phyloP scores from a whole-genome alignment of 2,113 vertebrate genomes.

The Sinocyclocheilus rhinocerous region DNA sequence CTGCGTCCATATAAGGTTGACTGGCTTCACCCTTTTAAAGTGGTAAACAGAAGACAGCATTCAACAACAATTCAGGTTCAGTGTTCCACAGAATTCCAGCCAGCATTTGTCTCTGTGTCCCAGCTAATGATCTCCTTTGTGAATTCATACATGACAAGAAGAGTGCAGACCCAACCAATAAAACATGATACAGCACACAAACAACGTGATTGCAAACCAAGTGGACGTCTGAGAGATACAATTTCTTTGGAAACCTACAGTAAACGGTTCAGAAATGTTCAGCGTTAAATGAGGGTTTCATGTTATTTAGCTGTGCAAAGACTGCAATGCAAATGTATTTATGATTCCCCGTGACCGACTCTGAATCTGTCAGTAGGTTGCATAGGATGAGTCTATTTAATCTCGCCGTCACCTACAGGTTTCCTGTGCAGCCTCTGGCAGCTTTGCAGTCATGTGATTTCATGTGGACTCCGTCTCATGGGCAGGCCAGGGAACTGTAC shows the following conservation, averaged over 20 bases:
- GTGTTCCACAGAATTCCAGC: slow-evolving; percentile 56
- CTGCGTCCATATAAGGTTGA: background rate
- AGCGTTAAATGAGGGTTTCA: background rate
- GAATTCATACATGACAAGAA: slow-evolving; percentile 80
- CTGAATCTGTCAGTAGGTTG: slow-evolving; percentile 11
- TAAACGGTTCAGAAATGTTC: background rate
- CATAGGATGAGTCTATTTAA: slow-evolving; percentile 36
- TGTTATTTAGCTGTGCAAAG: slow-evolving; percentile 7
- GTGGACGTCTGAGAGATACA: background rate
- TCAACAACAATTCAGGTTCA: slow-evolving; percentile 28
- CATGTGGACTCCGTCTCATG: slow-evolving; percentile 26
- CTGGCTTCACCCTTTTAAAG: slow-evolving; percentile 21
- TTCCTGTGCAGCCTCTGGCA: slow-evolving; percentile 13
- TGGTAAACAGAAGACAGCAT: slow-evolving; percentile 10
- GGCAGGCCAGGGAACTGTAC: slow-evolving; percentile 26
- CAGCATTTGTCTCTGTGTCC: slow-evolving; percentile 84
- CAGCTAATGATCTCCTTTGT: slow-evolving; percentile 88
- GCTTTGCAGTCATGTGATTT: slow-evolving; percentile 25
- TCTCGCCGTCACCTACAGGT: slow-evolving; percentile 9
- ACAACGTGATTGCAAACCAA: slow-evolving; percentile 6
- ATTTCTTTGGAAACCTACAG: background rate
- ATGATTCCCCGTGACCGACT: background rate
- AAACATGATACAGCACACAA: slow-evolving; percentile 44
- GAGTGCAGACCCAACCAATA: slow-evolving; percentile 58
- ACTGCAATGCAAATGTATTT: slow-evolving; percentile 8